Evolutionary conservation across 2,797 vertebrate genomes (phyloP).

Genomic region (Bucorvus abyssinicus): DNA sequence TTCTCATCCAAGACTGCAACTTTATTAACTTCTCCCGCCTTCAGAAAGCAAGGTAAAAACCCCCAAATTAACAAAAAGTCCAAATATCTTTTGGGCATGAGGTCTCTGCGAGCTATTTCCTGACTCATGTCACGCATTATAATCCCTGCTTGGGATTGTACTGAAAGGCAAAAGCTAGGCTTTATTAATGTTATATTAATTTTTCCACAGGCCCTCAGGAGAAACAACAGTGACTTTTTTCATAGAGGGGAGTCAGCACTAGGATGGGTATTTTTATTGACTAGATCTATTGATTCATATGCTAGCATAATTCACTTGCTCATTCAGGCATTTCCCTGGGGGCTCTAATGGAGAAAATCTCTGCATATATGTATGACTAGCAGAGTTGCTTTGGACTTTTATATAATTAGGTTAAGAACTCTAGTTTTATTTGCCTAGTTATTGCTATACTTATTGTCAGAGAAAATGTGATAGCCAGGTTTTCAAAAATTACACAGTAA

Average conservation of each 20-base stretch:
- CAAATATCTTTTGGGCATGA: background rate
- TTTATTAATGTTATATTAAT: constrained; percentile 1
- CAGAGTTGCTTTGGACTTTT: background rate
- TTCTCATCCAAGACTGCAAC: background rate
- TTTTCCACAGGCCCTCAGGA: constrained; percentile 32
- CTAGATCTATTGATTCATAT: background rate
- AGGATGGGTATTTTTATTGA: constrained; percentile 24
- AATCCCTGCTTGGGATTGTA: background rate
- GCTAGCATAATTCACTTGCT: background rate
- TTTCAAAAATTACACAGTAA: background rate
- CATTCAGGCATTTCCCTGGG: background rate
- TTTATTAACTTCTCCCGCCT: background rate
- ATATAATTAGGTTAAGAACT: background rate
- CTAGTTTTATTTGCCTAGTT: background rate
- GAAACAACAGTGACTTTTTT: background rate
- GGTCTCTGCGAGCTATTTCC: background rate
- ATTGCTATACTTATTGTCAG: background rate
- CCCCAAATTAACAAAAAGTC: background rate
- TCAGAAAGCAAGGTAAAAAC: background rate
- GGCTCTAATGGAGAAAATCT: constrained; percentile 5
- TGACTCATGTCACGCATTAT: background rate
- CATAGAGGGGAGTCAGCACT: background rate
- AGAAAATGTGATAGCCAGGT: background rate
- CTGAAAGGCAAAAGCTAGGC: background rate
- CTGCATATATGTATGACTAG: background rate